Evolutionary conservation across 2,113 vertebrate genomes (phyloP).

Genomic region (Sinosuthora webbiana): DNA sequence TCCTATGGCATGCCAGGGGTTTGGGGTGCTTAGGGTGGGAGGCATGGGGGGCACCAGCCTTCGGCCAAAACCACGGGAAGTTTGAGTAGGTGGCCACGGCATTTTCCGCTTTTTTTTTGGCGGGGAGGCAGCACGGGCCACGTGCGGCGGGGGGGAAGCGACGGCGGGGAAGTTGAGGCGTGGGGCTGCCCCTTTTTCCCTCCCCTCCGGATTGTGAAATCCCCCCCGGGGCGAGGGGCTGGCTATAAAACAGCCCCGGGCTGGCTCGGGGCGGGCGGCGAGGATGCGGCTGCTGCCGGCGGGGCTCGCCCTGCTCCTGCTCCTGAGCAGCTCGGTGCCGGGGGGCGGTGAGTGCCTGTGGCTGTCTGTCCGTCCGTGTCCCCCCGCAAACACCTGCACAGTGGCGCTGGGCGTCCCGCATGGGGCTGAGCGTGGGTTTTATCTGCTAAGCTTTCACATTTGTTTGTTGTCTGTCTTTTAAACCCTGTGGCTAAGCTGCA

Average conservation of each 20-base stretch:
- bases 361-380: fast-evolving
- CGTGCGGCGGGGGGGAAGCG: neutral
- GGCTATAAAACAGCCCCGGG: neutral
- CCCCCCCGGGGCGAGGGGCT: neutral
- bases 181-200: neutral
- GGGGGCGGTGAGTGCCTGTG: neutral
- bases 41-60: fast-evolving
- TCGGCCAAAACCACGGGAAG: fast-evolving
- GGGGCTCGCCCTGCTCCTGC: neutral
- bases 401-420: fast-evolving
- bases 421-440: neutral
- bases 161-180: neutral
- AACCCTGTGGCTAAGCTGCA: neutral
- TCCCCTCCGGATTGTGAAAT: neutral
- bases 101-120: neutral
- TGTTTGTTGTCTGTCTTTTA: neutral
- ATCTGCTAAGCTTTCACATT: neutral
- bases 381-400: fast-evolving
- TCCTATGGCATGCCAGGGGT: fast-evolving
- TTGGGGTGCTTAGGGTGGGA: neutral
- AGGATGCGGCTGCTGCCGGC: slow-evolving; percentile 1
- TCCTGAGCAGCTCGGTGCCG: neutral
- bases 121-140: fast-evolving
- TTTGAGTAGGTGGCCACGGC: fast-evolving
- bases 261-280: fast-evolving